Evolutionary conservation across 1,140 invertebrate genomes (phyloP).

Genomic region (Drosophila malerkotliana): DNA sequence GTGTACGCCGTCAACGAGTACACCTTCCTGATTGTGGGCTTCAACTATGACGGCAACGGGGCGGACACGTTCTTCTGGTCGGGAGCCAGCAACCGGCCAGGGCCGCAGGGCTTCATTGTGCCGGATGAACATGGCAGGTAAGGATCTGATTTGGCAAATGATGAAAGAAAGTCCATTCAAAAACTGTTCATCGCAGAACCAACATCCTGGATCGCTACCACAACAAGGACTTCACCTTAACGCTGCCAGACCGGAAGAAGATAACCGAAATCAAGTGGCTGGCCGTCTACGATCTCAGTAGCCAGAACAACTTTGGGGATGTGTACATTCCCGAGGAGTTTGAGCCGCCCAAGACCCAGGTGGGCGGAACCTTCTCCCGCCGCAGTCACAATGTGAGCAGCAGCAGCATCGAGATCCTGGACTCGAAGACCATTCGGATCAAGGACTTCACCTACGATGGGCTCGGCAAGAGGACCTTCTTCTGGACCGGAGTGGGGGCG

Average conservation of each 20-base stretch:
- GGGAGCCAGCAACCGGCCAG: constrained; percentile 93
- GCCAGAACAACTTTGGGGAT: constrained; percentile 95
- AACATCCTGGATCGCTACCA: constrained; percentile 94
- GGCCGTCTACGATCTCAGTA: constrained; percentile 93
- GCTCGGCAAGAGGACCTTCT: constrained; percentile 90
- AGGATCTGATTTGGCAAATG: constrained; percentile 61
- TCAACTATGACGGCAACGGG: constrained; percentile 96
- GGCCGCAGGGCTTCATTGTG: constrained; percentile 95
- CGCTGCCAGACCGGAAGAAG: constrained; percentile 93
- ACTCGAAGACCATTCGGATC: constrained; percentile 92
- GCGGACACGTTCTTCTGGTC: constrained; percentile 97
- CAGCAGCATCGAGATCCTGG: constrained; percentile 90
- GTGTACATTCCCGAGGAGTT: constrained; percentile 96
- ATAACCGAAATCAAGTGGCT: constrained; percentile 96
- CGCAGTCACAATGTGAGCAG: constrained; percentile 89
- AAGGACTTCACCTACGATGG: constrained; percentile 92
- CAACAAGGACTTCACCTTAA: constrained; percentile 93
- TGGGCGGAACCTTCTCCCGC: constrained; percentile 89
- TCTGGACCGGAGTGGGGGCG: constrained; percentile 95
- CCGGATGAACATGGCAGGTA: constrained; percentile 94
- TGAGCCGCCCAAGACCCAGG: constrained; percentile 91
- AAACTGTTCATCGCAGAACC: constrained; percentile 86
- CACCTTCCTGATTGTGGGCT: constrained; percentile 92
- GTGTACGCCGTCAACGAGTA: constrained; percentile 95
- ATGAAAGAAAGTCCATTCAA: not conserved